phyloP scores from a whole-genome alignment of 2,797 vertebrate genomes.

The Mionectes olivaceus region DNA sequence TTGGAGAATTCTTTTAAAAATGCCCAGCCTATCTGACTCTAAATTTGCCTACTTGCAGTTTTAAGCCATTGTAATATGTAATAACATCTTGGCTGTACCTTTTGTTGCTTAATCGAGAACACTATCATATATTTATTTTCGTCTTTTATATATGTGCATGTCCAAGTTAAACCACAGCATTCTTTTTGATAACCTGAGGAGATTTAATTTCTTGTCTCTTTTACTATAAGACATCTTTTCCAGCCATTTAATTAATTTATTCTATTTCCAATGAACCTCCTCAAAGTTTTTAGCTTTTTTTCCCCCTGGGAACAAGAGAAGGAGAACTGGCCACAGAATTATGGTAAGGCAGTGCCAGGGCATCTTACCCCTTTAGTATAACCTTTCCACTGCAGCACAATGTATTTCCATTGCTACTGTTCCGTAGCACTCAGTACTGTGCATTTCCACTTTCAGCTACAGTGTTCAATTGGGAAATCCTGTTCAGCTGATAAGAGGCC shows the following conservation, averaged over 20 bases:
- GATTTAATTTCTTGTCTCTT: neutral
- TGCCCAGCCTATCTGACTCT: neutral
- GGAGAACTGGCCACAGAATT: neutral
- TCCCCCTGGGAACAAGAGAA: neutral
- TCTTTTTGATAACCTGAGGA: neutral
- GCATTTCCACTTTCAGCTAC: neutral
- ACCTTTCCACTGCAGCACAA: neutral
- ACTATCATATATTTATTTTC: neutral
- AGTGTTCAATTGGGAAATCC: neutral
- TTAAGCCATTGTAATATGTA: neutral
- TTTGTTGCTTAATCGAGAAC: neutral
- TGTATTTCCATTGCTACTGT: neutral
- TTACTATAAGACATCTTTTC: neutral
- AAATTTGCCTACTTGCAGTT: neutral
- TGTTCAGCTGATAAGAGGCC: neutral
- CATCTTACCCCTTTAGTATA: neutral
- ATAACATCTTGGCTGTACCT: neutral
- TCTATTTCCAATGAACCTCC: neutral
- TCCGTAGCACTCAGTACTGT: neutral
- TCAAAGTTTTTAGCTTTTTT: neutral
- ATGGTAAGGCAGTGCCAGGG: neutral
- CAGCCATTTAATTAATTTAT: neutral
- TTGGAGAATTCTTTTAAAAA: neutral
- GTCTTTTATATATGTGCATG: neutral
- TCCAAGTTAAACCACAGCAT: neutral